These are phyloP conservation scores for Pelusios castaneus DNA, from an alignment of 2,113 vertebrate genomes.

Conservation along the genomic window DNA sequence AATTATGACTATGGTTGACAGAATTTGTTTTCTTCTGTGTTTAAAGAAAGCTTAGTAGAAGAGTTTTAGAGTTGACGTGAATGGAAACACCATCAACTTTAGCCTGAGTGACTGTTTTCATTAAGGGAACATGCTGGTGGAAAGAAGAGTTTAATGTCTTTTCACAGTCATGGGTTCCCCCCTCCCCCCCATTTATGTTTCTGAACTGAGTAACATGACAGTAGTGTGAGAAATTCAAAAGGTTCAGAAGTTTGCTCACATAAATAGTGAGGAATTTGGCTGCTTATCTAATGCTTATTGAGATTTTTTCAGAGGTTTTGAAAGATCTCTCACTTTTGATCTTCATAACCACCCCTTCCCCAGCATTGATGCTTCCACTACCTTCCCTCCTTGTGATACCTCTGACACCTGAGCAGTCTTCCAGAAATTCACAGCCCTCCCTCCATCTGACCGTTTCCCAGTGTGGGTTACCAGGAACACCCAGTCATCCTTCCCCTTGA, in stretches of 20 bases:
- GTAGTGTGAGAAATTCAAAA: conserved; percentile 1
- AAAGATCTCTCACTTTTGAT: neutral
- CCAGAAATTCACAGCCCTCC: neutral
- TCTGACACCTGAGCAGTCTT: neutral
- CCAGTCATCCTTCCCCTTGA: neutral
- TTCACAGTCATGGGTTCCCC: neutral
- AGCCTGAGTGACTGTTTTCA: neutral
- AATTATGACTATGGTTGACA: neutral
- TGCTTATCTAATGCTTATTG: conserved; percentile 16
- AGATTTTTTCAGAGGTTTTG: conserved; percentile 22
- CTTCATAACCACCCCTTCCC: accelerated
- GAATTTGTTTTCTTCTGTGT: neutral
- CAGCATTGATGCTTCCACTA: neutral
- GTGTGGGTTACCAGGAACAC: neutral
- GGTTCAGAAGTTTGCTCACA: conserved; percentile 17
- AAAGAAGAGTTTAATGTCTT: neutral
- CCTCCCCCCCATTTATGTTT: conserved; percentile 26
- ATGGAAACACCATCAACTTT: neutral
- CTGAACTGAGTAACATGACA: neutral
- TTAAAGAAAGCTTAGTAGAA: neutral
- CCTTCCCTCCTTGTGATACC: neutral
- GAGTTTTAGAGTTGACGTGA: neutral
- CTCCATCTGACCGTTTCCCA: neutral
- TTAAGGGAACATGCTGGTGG: neutral
- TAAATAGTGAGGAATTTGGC: neutral